Evolutionary conservation across 2,113 vertebrate species (phyloP).

Genomic region (Toxotes chatareus): DNA sequence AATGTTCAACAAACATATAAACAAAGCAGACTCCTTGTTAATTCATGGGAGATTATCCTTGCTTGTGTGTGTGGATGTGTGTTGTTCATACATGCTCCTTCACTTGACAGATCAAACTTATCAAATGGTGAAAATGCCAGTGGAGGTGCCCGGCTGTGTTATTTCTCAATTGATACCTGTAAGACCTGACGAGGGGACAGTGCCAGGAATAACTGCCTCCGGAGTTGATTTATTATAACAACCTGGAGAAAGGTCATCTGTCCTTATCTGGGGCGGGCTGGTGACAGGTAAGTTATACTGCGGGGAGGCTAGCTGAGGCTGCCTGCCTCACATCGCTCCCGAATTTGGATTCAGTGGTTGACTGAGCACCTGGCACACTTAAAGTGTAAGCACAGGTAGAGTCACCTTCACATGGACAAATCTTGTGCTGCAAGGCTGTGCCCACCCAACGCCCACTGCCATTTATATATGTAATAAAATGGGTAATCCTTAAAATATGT

Average conservation of each 20-base stretch:
- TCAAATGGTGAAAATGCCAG: constrained; percentile 66
- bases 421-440: constrained; percentile 53
- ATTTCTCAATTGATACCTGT: constrained; percentile 74
- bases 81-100: constrained; percentile 36
- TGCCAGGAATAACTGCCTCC: constrained; percentile 69
- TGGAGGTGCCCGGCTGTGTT: constrained; percentile 55
- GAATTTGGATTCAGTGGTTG: constrained; percentile 68
- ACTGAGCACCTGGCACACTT: constrained; percentile 74
- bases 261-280: constrained; percentile 74
- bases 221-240: constrained; percentile 77
- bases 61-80: background rate
- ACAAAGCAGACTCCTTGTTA: constrained; percentile 11
- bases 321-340: constrained; percentile 44
- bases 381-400: constrained; percentile 76
- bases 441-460: constrained; percentile 11
- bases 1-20: background rate
- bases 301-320: constrained; percentile 48
- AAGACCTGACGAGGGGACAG: constrained; percentile 58
- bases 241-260: constrained; percentile 76
- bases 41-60: background rate
- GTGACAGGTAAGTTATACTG: constrained; percentile 76
- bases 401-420: constrained; percentile 82
- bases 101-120: constrained; percentile 70
- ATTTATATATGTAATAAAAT: constrained; percentile 10
- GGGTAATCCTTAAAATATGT: constrained; percentile 25